Evolutionary conservation across 2,113 vertebrate species (phyloP), one percentile per base, ranked within the genome.

Genomic region (Caloenas nicobarica): DNA sequence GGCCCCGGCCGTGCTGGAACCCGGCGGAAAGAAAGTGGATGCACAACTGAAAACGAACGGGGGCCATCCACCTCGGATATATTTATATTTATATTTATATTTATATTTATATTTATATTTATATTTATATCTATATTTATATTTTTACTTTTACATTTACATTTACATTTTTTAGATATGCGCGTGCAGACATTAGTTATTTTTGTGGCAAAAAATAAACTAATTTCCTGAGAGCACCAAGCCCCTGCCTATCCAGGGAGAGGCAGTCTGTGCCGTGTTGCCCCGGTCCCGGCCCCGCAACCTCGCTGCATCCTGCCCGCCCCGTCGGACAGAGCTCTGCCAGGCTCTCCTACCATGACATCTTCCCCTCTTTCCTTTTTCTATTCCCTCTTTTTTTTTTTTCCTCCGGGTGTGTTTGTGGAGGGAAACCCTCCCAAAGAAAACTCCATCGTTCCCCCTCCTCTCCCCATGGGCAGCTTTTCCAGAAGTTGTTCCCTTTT

Each of bases 1-100:
- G 1, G 24, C 25, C 16, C 36, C 3, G 1, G 56, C 40, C 21
- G 8, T 60, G 71, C 26, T 0, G 0, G 74, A 40, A 78, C 17
- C 15, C 16, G 28, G 23, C 1, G 1, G 26, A 15, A n/a, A 78
- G 26, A 13, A 38, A 68, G 44, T 2, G 19, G 5, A 7, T 29
- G 17, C 16, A 11, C 29, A 62, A 25, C 24, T 34, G 57, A 16
- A 62, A 81, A 53, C 0, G 2, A 48, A 17, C 0, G 0, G 16
- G 16, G 10, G 36, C 38, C 38, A 31, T 38, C 26, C 6, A 10
- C 28, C 15, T 40, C 7, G 1, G 10, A 46, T 64, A 17, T 17
- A 33, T 65, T 26, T 33, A 21, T 13, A n/a, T 36, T 13, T 34
- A 7, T 3, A 42, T 54, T 15, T 60, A n/a, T 17, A 3, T 46